A percentile compares a stretch with the other conserved stretches of the same genome.
phyloP scores from a whole-genome alignment of 30 jellyfish, hydroid and myxozoan species.

The Rhopilema esculentum region DNA sequence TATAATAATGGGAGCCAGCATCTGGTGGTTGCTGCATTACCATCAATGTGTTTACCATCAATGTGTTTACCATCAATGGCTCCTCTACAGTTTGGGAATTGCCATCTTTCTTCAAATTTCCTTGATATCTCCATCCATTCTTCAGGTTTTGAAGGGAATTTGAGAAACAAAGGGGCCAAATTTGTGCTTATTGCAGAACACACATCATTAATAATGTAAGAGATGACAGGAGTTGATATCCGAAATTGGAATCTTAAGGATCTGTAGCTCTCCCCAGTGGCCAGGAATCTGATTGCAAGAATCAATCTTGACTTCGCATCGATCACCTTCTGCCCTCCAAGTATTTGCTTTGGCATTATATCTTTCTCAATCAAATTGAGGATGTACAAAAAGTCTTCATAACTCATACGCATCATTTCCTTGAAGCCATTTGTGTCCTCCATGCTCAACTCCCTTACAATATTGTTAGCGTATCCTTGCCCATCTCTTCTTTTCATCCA shows the following conservation, averaged over 20 bases:
- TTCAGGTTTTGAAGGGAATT: conserved; percentile 54
- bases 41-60: conserved; percentile 19
- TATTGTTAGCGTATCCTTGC: conserved; percentile 9
- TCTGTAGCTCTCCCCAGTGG: conserved; percentile 56
- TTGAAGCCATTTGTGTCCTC: conserved; percentile 48
- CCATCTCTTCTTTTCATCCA: conserved; percentile 55
- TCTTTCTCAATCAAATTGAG: conserved; percentile 20
- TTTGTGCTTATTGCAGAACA: conserved; percentile 37
- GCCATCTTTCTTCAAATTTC: conserved; percentile 27
- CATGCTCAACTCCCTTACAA: conserved; percentile 32
- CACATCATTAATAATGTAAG: conserved; percentile 56
- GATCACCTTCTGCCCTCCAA: conserved; percentile 36
- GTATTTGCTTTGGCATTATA: conserved; percentile 39
- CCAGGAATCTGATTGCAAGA: conserved; percentile 38
- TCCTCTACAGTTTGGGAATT: conserved; percentile 31
- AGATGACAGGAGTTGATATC: conserved; percentile 43
- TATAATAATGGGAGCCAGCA: conserved; percentile 22
- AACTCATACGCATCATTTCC: conserved; percentile 61
- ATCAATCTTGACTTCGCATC: conserved; percentile 42
- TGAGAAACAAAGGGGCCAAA: conserved; percentile 51
- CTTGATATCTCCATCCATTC: conserved; percentile 36
- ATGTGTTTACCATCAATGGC: conserved; percentile 28
- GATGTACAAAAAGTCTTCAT: conserved; percentile 24
- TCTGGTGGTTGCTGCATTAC: conserved; percentile 50
- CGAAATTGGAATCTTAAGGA: conserved; percentile 40